Evolutionary conservation across 2,888 invertebrate species (phyloP).

Genomic region (Phoenoteleia sp.): DNA sequence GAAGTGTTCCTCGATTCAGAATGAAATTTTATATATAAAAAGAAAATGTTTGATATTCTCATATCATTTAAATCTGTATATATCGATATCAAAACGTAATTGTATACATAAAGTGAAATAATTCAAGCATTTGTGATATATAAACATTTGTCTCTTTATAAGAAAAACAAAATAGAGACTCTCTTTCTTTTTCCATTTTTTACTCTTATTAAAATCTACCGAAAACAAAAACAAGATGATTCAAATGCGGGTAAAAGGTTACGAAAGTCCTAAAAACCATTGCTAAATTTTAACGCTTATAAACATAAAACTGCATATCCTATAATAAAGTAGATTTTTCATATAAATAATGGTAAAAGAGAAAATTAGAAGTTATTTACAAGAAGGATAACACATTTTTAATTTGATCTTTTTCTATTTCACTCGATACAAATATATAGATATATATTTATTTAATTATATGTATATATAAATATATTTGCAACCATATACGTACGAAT

Average conservation of each 20-base stretch:
- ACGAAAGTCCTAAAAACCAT: constrained; percentile 73
- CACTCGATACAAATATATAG: constrained; percentile 23
- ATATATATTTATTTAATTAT: constrained; percentile 11
- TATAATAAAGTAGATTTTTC: constrained; percentile 75
- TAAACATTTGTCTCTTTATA: constrained; percentile 58
- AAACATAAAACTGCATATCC: constrained; percentile 81
- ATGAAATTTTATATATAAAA: constrained; percentile 44
- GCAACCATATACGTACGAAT: constrained; percentile 48
- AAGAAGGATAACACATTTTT: constrained; percentile 41
- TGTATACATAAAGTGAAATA: constrained; percentile 46
- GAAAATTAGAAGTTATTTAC: constrained; percentile 36
- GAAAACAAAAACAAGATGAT: constrained; percentile 46
- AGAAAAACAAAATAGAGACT: constrained; percentile 39
- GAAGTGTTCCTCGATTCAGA: constrained; percentile 58
- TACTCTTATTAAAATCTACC: constrained; percentile 51
- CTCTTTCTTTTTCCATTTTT: constrained; percentile 43
- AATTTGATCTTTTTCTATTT: constrained; percentile 52
- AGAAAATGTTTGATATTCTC: constrained; percentile 55
- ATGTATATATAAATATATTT: constrained; percentile 38
- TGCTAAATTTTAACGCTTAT: constrained; percentile 79
- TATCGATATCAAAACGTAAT: constrained; percentile 54
- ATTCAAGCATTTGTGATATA: constrained; percentile 65
- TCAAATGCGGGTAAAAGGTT: constrained; percentile 61
- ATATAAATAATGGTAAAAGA: constrained; percentile 40
- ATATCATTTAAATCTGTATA: constrained; percentile 58